Evolutionary conservation across 2,797 vertebrate genomes (phyloP).

Genomic region (Enteromius unitaeniatus): DNA sequence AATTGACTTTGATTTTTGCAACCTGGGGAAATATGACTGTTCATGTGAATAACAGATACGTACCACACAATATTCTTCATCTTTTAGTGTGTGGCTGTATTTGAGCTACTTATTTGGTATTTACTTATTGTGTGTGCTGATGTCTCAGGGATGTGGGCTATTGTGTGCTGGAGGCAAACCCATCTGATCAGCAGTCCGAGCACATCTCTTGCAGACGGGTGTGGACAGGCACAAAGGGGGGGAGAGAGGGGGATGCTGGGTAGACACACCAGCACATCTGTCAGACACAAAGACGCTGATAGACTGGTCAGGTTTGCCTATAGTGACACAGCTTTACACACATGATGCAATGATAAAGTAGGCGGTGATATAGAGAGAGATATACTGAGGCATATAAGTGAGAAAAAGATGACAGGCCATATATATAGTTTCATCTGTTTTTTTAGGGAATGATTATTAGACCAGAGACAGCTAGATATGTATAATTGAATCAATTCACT

Average conservation of each 20-base stretch:
- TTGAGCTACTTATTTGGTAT: not conserved
- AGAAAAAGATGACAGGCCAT: not conserved
- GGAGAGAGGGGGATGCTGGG: not conserved
- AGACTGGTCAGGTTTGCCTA: slow-evolving; percentile 35
- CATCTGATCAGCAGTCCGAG: slow-evolving; percentile 56
- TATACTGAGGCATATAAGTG: not conserved
- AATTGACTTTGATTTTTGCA: not conserved
- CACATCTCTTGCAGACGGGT: slow-evolving; percentile 56
- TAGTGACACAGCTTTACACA: not conserved
- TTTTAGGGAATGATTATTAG: not conserved
- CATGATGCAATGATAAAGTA: not conserved
- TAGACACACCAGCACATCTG: slow-evolving; percentile 42
- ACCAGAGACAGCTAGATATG: not conserved
- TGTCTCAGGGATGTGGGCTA: slow-evolving; percentile 20
- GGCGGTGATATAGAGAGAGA: not conserved
- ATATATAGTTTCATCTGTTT: not conserved
- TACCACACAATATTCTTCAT: not conserved
- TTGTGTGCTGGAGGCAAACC: slow-evolving; percentile 15
- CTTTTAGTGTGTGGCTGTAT: not conserved
- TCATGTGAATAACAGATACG: not conserved
- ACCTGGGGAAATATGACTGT: not conserved
- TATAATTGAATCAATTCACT: slow-evolving; percentile 9
- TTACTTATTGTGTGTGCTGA: slow-evolving; percentile 1
- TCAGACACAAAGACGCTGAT: slow-evolving; percentile 56
- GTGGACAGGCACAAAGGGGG: slow-evolving; percentile 20